Conservation (phyloP, 2,113 vertebrate species). For the Bostrychus sinensis region DNA sequence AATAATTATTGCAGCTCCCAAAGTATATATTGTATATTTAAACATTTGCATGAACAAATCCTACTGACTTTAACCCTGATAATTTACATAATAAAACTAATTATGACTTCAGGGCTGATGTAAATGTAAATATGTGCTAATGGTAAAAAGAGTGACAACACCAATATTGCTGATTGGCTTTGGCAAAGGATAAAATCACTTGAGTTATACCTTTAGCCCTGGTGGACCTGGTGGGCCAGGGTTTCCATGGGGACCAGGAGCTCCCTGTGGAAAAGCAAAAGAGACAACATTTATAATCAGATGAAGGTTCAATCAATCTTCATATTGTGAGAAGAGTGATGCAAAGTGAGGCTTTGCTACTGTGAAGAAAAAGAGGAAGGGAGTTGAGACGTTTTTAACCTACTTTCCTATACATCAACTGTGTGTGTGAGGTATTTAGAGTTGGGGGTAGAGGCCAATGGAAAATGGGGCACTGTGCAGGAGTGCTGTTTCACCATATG, state of each 20-base stretch:
- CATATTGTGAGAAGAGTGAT: slow-evolving; percentile 26
- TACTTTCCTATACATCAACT: slow-evolving; percentile 59
- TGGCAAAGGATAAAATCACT: slow-evolving; percentile 5
- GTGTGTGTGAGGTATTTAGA: slow-evolving; percentile 54
- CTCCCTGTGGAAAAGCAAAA: slow-evolving; percentile 59
- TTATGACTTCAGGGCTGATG: no score
- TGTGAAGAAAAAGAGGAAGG: slow-evolving; percentile 21
- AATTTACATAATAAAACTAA: no score
- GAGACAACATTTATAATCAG: slow-evolving; percentile 39
- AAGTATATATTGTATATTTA: background rate
- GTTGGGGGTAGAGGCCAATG: slow-evolving; percentile 45
- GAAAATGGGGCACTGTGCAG: slow-evolving; percentile 66
- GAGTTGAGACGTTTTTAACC: slow-evolving; percentile 48
- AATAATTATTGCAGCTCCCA: slow-evolving; percentile 46
- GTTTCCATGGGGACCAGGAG: slow-evolving; percentile 72
- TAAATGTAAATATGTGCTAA: slow-evolving; percentile 36
- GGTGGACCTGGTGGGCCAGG: slow-evolving; percentile 69
- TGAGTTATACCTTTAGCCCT: slow-evolving; percentile 70
- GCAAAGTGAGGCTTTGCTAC: slow-evolving; percentile 37
- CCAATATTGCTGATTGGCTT: background rate
- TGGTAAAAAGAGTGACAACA: background rate
- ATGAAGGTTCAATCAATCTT: slow-evolving; percentile 40
- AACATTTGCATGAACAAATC: no score
- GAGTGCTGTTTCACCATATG: slow-evolving; percentile 66
- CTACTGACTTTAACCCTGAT: no score